These are phyloP conservation scores for Puffinus mauretanicus DNA, from an alignment of 2,113 vertebrate genomes.

Conservation along the genomic window DNA sequence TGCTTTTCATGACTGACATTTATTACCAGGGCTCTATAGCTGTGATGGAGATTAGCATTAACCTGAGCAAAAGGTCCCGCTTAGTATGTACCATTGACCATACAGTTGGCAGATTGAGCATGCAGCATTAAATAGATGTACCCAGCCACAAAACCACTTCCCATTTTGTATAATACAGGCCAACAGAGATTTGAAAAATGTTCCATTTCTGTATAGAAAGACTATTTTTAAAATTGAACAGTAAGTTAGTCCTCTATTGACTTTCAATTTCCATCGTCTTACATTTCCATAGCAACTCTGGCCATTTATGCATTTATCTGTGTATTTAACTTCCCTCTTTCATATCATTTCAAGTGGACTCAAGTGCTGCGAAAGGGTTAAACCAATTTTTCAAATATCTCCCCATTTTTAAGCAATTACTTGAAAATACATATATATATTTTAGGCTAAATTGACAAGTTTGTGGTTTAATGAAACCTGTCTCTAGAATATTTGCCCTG, in stretches of 20 bases:
- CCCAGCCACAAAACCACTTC: constrained; percentile 28
- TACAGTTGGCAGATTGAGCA: neutral
- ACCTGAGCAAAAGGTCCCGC: neutral
- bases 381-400: constrained; percentile 28
- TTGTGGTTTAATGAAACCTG: constrained; percentile 71
- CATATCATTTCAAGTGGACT: constrained; percentile 60
- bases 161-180: constrained; percentile 17
- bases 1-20: neutral
- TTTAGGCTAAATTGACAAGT: constrained; percentile 57
- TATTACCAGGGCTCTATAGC: neutral
- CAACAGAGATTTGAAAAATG: constrained; percentile 50
- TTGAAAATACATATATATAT: neutral
- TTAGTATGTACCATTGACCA: neutral
- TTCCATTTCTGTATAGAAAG: constrained; percentile 38
- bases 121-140: neutral
- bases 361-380: constrained; percentile 64
- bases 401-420: constrained; percentile 63
- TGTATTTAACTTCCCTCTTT: constrained; percentile 71
- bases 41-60: neutral
- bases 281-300: constrained; percentile 77
- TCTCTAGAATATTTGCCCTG: constrained; percentile 69
- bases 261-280: constrained; percentile 72
- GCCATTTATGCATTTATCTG: constrained; percentile 76
- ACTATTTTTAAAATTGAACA: constrained; percentile 66
- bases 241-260: constrained; percentile 73